A percentile compares a stretch with the other conserved stretches of the same genome.
phyloP scores from a whole-genome alignment of 1,140 invertebrate genomes.

The Gonioctena quinquepunctata region DNA sequence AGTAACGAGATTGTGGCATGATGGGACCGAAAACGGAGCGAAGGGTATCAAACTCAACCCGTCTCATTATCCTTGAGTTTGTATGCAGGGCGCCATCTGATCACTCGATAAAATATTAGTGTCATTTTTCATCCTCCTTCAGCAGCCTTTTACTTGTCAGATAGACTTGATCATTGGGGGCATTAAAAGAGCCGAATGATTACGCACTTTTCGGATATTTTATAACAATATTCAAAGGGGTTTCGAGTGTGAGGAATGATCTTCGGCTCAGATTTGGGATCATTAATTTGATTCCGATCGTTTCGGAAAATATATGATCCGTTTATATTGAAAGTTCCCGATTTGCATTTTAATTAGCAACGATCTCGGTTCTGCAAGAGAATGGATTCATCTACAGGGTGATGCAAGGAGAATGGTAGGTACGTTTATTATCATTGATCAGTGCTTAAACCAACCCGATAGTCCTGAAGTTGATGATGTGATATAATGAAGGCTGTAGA shows the following conservation, averaged over 20 bases:
- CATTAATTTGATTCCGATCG: neutral
- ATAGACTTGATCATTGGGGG: constrained; percentile 50
- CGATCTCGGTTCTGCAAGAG: neutral
- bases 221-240: constrained; percentile 12
- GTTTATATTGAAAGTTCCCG: neutral
- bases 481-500: no score
- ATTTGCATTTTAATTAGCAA: neutral
- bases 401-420: no score
- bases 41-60: constrained; percentile 47
- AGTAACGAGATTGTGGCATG: constrained; percentile 12
- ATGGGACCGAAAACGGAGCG: constrained; percentile 26
- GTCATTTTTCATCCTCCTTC: constrained; percentile 49
- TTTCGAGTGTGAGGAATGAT: constrained; percentile 13
- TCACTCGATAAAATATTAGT: constrained; percentile 48
- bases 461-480: no score
- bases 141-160: constrained; percentile 53
- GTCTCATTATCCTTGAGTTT: constrained; percentile 54
- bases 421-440: no score
- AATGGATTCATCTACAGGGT: no score
- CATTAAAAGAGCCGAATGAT: constrained; percentile 48
- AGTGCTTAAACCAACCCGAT: no score
- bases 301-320: neutral
- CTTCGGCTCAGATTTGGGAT: neutral
- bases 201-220: constrained; percentile 28
- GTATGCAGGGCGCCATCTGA: constrained; percentile 50